Conservation (phyloP, 2,888 invertebrate species). For the Odontocolon sp. region DNA sequence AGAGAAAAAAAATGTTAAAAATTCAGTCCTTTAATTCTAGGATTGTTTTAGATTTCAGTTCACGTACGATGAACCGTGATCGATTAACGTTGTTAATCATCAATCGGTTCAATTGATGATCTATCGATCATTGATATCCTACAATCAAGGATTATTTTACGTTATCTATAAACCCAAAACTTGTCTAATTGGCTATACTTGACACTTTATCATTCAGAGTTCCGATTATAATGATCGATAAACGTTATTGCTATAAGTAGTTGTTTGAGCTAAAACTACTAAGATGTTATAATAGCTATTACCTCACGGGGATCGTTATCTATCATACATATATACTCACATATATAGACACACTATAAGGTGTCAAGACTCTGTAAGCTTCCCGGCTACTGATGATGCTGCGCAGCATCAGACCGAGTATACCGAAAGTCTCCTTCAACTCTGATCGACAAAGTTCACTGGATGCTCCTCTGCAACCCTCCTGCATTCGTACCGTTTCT, state of each 20-base stretch:
- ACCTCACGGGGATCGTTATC: not conserved
- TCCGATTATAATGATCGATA: not conserved
- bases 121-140: not conserved
- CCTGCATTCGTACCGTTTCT: not conserved
- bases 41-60: constrained; percentile 1
- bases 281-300: not conserved
- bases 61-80: not conserved
- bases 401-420: too few species aligned
- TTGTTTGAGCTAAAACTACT: not conserved
- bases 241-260: not conserved
- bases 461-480: constrained; percentile 10
- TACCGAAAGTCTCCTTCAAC: constrained; percentile 66
- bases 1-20: not conserved
- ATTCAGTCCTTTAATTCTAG: not conserved
- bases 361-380: too few species aligned
- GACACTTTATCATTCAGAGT: too few species aligned
- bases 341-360: constrained; percentile 9
- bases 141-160: too few species aligned
- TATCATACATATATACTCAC: constrained; percentile 12
- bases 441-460: constrained; percentile 74
- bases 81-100: too few species aligned
- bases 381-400: constrained; percentile 31
- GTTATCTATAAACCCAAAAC: too few species aligned
- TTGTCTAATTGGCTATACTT: too few species aligned
- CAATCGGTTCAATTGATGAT: not conserved